A percentile compares a stretch with the other conserved stretches of the same genome.
These are phyloP conservation scores for Saturnia pavonia DNA, from an alignment of 2,888 invertebrate genomes.

Conservation along the genomic window DNA sequence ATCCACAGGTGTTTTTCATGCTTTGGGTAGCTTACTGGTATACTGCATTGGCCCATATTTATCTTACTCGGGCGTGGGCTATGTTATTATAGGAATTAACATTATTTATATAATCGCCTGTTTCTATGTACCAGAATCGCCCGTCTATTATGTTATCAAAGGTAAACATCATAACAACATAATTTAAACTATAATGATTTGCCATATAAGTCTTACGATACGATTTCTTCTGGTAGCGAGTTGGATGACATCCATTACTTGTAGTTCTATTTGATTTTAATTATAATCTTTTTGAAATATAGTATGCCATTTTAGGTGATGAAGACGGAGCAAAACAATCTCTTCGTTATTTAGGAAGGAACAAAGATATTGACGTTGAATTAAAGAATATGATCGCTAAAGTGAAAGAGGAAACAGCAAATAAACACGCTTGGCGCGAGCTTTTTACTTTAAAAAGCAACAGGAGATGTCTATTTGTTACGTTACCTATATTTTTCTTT, in stretches of 20 bases:
- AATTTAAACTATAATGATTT: no score
- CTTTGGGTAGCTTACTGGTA: slow-evolving; percentile 21
- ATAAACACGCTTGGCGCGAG: slow-evolving; percentile 32
- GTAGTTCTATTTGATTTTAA: no score
- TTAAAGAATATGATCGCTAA: slow-evolving; percentile 5
- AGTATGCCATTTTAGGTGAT: no score
- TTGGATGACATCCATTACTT: no score
- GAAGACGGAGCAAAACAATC: slow-evolving; percentile 9
- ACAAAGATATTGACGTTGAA: slow-evolving; percentile 13
- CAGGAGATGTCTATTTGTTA: slow-evolving; percentile 36
- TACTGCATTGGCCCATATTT: slow-evolving; percentile 22
- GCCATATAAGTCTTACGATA: no score
- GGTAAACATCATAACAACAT: no score
- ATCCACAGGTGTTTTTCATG: slow-evolving; percentile 16
- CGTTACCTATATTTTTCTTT: slow-evolving; percentile 30
- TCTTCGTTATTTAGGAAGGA: not conserved
- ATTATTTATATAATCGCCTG: not conserved
- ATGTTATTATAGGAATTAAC: slow-evolving; percentile 4
- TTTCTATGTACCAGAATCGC: slow-evolving; percentile 12
- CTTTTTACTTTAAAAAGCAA: slow-evolving; percentile 38
- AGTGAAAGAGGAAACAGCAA: slow-evolving; percentile 12
- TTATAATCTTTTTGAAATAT: no score
- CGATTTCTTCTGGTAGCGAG: no score
- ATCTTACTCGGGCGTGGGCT: slow-evolving; percentile 7
- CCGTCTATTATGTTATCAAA: slow-evolving; percentile 15